These are phyloP conservation scores for Hyppa rectilinea DNA, from an alignment of 2,888 invertebrate genomes.

Conservation along the genomic window DNA sequence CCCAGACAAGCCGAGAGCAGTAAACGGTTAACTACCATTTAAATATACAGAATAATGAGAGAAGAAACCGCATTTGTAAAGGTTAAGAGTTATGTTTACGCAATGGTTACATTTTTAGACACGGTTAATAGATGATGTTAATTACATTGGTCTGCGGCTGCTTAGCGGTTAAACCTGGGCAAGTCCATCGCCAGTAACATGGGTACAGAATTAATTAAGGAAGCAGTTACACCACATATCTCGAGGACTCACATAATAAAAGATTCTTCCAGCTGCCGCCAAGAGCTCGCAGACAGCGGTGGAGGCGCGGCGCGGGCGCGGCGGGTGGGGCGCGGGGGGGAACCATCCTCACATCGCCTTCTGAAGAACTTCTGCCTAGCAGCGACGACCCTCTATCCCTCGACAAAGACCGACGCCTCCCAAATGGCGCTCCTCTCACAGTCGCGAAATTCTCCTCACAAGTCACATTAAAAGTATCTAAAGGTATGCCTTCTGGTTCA, in stretches of 20 bases:
- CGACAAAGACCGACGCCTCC: constrained; percentile 86
- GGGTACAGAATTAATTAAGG: constrained; percentile 47
- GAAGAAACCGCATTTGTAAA: constrained; percentile 78
- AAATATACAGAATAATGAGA: constrained; percentile 83
- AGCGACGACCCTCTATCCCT: constrained; percentile 88
- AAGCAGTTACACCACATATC: constrained; percentile 74
- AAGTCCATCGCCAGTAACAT: constrained; percentile 31
- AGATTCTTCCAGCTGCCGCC: constrained; percentile 96
- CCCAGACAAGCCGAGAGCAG: constrained; percentile 77
- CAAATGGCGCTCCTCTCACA: constrained; percentile 86
- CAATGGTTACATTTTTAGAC: constrained; percentile 73
- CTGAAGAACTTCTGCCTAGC: constrained; percentile 93
- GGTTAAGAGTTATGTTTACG: constrained; percentile 80
- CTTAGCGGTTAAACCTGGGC: constrained; percentile 55
- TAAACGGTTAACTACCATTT: constrained; percentile 84
- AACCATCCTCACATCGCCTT: constrained; percentile 91
- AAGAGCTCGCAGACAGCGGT: constrained; percentile 93
- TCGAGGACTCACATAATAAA: constrained; percentile 93
- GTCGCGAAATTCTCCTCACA: constrained; percentile 86
- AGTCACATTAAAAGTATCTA: constrained; percentile 84
- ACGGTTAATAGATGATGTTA: constrained; percentile 78
- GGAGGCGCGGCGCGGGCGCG: constrained; percentile 88
- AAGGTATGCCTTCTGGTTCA: constrained; percentile 82
- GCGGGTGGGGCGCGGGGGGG: constrained; percentile 82
- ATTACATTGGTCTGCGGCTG: constrained; percentile 60